Evolutionary conservation across 2,888 invertebrate genomes (phyloP).

Genomic region (Eubasilissa splendida): DNA sequence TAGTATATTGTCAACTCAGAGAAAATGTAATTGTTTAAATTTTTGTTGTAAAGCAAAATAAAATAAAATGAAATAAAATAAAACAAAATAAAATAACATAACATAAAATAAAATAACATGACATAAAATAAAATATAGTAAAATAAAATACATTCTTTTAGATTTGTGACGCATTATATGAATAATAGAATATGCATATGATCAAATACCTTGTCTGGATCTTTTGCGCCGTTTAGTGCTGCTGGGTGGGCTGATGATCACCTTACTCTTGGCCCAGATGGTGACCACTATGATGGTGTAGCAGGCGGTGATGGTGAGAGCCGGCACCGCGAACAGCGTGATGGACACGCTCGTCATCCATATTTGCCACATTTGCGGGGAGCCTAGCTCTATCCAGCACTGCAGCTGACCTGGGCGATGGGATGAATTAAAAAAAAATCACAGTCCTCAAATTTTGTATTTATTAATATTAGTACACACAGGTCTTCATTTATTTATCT

Average conservation of each 20-base stretch:
- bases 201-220: constrained; percentile 66
- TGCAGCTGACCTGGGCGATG: constrained; percentile 76
- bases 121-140: no score
- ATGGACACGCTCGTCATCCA: constrained; percentile 90
- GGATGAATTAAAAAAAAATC: no score
- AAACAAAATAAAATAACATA: no score
- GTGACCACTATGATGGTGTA: constrained; percentile 93
- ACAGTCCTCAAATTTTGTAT: no score
- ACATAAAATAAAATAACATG: no score
- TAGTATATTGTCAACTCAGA: no score
- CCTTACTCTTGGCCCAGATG: constrained; percentile 90
- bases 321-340: constrained; percentile 88
- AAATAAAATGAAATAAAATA: no score
- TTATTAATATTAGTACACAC: no score
- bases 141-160: no score
- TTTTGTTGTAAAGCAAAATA: no score
- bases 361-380: constrained; percentile 85
- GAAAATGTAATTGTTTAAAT: no score
- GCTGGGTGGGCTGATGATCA: constrained; percentile 74
- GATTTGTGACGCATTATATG: neutral
- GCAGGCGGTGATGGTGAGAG: constrained; percentile 90
- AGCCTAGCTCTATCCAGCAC: constrained; percentile 90
- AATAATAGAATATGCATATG: neutral
- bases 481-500: no score
- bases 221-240: constrained; percentile 68